Conservation (phyloP, 92 coral and sea anemone genomes). For the Zoanthus sociatus region DNA sequence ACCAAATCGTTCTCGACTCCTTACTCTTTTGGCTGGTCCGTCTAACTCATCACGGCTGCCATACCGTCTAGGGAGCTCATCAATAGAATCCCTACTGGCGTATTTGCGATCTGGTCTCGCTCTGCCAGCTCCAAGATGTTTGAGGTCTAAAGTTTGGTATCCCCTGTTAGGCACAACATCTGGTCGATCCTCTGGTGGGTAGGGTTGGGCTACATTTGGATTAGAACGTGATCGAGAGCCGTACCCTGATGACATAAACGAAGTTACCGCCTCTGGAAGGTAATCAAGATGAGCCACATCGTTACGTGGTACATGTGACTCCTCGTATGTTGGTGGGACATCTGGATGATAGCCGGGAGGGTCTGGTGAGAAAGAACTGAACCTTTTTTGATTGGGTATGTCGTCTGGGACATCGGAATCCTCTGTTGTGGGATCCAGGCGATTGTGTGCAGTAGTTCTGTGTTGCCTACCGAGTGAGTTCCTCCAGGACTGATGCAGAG, state of each 20-base stretch:
- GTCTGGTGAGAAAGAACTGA: conserved; percentile 75
- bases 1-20: conserved; percentile 34
- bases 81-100: conserved; percentile 66
- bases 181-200: conserved; percentile 27
- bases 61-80: conserved; percentile 40
- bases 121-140: background rate
- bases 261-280: conserved; percentile 85
- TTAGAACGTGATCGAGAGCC: conserved; percentile 57
- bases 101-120: conserved; percentile 47
- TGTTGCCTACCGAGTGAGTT: conserved; percentile 70
- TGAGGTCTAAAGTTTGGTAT: conserved; percentile 9
- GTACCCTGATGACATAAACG: conserved; percentile 86
- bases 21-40: conserved; percentile 28
- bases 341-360: conserved; percentile 70
- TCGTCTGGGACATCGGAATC: conserved; percentile 67
- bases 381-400: conserved; percentile 39
- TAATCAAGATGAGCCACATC: conserved; percentile 51
- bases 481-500: conserved; percentile 75
- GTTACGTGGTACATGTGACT: conserved; percentile 45
- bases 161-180: conserved; percentile 46
- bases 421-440: conserved; percentile 61
- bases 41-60: conserved; percentile 21
- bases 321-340: conserved; percentile 81
- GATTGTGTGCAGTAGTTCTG: conserved; percentile 23
- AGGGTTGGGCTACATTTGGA: conserved; percentile 25